Base-by-base conservation (phyloP, 2,113 vertebrate genomes). In the Cranoglanis bouderius region DNA sequence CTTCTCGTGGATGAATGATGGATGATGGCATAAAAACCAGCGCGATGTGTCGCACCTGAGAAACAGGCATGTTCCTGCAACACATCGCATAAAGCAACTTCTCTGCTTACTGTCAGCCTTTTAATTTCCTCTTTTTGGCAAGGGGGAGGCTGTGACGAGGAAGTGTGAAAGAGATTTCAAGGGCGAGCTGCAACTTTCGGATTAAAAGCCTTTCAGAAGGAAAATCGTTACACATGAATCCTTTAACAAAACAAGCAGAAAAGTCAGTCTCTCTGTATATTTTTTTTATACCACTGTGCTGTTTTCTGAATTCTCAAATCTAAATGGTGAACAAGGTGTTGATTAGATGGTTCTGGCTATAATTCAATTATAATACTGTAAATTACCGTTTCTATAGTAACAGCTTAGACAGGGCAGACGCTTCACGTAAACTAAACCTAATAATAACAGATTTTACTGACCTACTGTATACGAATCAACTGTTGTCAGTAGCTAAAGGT, bases 1-100 rank as follows among this genome's bases (percentile, higher is more conserved):
- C 77, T 88, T 89, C 77, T 87, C 81, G 53, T 81, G 65, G 90
- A 91, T 82, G 84, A 35, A 78, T 89, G 90, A 91, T 89, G 87
- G 85, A 91, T 91, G 85, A 87, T 67, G 61, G 63, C n/a, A 74
- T 77, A 81, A 87, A 88, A 86, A 86, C 65, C 77, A 85, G 80
- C 70, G 82, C 51, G 72, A 81, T 81, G 74, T 21, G 46, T 80
- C 59, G 49, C 82, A 89, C 89, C 63, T 84, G 80, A 87, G 85
- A 90, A 84, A 46, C 86, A 88, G 89, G 38, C 86, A 82, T 88
- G 87, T 90, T 89, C 75, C 72, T 65, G 63, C 67, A 89, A 83
- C 49, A 51, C 86, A 40, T 9, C 84, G 29, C 85, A 82, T 61
- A 43, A 89, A 87, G 59, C 21, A 49, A 80, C 78, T 53, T 61